Evolutionary conservation across 2,113 vertebrate genomes (phyloP), one percentile per base, ranked within the genome.

Genomic region (Lepus americanus): DNA sequence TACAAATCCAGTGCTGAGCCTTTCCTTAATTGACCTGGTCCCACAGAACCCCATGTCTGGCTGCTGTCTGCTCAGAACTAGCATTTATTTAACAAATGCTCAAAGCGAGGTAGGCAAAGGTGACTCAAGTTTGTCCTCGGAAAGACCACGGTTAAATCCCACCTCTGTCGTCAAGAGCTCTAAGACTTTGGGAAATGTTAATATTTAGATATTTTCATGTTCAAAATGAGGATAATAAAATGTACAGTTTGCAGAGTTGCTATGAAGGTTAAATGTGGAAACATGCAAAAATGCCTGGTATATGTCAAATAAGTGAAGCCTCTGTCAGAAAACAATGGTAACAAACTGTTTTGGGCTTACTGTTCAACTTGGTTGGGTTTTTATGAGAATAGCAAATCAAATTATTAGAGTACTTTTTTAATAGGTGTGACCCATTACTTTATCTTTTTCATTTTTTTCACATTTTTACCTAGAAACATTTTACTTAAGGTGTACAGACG

Each of bases 211-310:
- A 51, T 39, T 9, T 89, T 80, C 44, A 74, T 73, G 16, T 74
- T 85, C 17, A 80, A 70, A 63, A 63, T 20, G 29, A 81, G 23
- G 23, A 83, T 83, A 29, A 67, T 14, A 73, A 95, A 88, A 61
- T 31, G 8, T 17, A 59, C 31, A 44, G 16, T 49, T n/a, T 82
- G 27, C 17, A 74, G 70, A 59, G 53, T 55, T 74, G 61, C 53
- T 55, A 0, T 77, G 67, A 66, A 70, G 67, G 91, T 88, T 79
- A 59, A 95, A 53, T 31, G 51, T 19, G 29, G 20, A 93, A 88
- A 80, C 3, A 0, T 29, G 19, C 73, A 44, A 39, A 59, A 69
- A 74, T 78, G 39, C 6, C 55, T 77, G 49, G 27, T 1, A 78
- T 27, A 51, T 53, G 31, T 61, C n/a, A 91, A 72, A 76, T 36